phyloP scores from a whole-genome alignment of 2,888 invertebrate genomes.

The Apodemia duryi region DNA sequence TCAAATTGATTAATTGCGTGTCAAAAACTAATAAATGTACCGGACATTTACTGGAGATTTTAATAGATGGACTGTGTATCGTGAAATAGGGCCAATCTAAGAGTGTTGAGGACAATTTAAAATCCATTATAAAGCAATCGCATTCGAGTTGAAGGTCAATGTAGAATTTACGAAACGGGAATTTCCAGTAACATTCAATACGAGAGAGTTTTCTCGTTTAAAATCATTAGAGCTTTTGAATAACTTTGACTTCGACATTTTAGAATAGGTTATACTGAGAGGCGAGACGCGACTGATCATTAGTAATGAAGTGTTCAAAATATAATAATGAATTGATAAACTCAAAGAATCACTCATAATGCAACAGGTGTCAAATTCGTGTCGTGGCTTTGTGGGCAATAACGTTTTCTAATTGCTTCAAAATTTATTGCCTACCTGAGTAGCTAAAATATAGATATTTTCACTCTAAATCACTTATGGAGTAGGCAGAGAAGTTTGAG shows the following conservation, averaged over 20 bases:
- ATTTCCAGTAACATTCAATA: not conserved
- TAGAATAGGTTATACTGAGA: not conserved
- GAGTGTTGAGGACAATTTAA: conserved; percentile 53
- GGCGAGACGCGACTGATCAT: not conserved
- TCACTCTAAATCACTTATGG: no score
- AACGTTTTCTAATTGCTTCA: no score
- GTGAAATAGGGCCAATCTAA: conserved; percentile 44
- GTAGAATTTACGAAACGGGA: conserved; percentile 5
- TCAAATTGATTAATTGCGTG: conserved; percentile 35
- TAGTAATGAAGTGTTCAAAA: not conserved
- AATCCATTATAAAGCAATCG: conserved; percentile 59
- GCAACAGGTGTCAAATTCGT: no score
- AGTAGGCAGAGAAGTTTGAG: no score
- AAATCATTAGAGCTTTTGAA: not conserved
- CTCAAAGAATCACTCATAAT: no score
- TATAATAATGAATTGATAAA: not conserved
- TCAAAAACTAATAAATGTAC: conserved; percentile 36
- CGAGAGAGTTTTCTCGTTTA: not conserved
- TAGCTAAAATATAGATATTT: no score
- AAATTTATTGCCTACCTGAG: no score
- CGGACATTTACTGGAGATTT: conserved; percentile 33
- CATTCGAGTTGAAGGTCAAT: conserved; percentile 37
- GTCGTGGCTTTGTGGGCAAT: no score
- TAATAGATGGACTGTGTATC: conserved; percentile 34
- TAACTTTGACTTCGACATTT: not conserved